Percentiles rank a stretch among this genome's conserved stretches.
phyloP scores from a whole-genome alignment of 2,888 invertebrate species.

The Zaprionus obscuricornis region DNA sequence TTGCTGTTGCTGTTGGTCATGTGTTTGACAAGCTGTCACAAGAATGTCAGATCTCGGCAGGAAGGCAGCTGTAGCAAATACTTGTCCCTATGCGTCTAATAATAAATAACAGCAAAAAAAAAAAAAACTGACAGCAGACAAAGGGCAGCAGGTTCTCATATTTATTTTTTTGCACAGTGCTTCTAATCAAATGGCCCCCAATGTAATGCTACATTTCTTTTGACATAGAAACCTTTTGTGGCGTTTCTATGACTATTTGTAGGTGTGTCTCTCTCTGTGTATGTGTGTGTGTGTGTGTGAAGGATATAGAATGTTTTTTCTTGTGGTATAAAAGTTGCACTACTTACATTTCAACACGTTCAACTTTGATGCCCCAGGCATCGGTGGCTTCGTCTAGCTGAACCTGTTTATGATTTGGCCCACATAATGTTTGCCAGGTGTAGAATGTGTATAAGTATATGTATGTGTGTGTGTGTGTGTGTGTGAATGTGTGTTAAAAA shows the following conservation, averaged over 20 bases:
- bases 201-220: constrained; percentile 41
- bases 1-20: constrained; percentile 40
- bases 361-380: constrained; percentile 97
- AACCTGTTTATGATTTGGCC: constrained; percentile 83
- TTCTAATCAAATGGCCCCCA: constrained; percentile 35
- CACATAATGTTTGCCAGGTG: constrained; percentile 61
- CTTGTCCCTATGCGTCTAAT: constrained; percentile 60
- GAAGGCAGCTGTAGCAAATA: constrained; percentile 30
- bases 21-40: constrained; percentile 71
- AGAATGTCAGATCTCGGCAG: constrained; percentile 21
- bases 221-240: constrained; percentile 57
- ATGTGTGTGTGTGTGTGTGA: constrained; percentile 18
- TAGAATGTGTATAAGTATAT: constrained; percentile 10
- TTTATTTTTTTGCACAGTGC: constrained; percentile 1
- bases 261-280: constrained; percentile 23
- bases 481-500: constrained; percentile 31
- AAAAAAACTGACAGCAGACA: constrained; percentile 62
- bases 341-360: constrained; percentile 97
- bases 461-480: constrained; percentile 15
- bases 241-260: constrained; percentile 18
- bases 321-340: constrained; percentile 55
- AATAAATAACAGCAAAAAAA: constrained; percentile 63
- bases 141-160: constrained; percentile 33
- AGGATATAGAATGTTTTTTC: constrained; percentile 1
- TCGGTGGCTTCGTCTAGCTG: constrained; percentile 95